Conservation (phyloP, 2,888 invertebrate genomes). For the Cepaea hortensis region DNA sequence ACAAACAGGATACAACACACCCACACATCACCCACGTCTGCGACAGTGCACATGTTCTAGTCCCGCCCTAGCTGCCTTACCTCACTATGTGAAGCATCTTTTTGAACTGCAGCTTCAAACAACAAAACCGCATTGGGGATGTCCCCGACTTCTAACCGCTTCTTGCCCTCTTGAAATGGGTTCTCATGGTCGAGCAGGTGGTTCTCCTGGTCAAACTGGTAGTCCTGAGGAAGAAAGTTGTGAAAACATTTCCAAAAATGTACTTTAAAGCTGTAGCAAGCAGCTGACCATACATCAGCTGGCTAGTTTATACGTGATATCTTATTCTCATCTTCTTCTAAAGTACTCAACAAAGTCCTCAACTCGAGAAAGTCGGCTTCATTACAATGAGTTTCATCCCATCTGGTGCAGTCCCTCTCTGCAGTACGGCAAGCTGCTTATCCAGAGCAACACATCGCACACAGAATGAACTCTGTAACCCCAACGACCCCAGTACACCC, state of each 20-base stretch:
- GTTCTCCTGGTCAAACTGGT: conserved; percentile 89
- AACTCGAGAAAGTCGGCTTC: too few relatives aligned
- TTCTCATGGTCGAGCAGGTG: conserved; percentile 83
- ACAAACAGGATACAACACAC: not conserved
- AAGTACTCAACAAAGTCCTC: too few relatives aligned
- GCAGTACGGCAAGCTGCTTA: not conserved
- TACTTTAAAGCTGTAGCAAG: too few relatives aligned
- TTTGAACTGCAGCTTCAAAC: conserved; percentile 95
- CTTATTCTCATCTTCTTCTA: too few relatives aligned
- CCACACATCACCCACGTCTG: not conserved
- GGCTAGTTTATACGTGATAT: too few relatives aligned
- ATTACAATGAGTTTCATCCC: too few relatives aligned
- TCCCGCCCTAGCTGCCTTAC: conserved; percentile 71
- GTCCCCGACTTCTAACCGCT: conserved; percentile 89
- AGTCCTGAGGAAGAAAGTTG: conserved; percentile 79
- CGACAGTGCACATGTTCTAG: too few relatives aligned
- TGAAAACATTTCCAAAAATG: not conserved
- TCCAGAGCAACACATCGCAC: not conserved
- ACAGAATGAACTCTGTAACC: not conserved
- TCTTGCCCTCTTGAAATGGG: conserved; percentile 90
- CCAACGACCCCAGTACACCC: too few relatives aligned
- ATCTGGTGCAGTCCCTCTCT: too few relatives aligned
- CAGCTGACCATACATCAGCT: too few relatives aligned
- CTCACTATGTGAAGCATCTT: conserved; percentile 86
- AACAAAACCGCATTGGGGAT: conserved; percentile 95